phyloP scores from a whole-genome alignment of 1,140 invertebrate genomes.

The Heliconius eleuchia region DNA sequence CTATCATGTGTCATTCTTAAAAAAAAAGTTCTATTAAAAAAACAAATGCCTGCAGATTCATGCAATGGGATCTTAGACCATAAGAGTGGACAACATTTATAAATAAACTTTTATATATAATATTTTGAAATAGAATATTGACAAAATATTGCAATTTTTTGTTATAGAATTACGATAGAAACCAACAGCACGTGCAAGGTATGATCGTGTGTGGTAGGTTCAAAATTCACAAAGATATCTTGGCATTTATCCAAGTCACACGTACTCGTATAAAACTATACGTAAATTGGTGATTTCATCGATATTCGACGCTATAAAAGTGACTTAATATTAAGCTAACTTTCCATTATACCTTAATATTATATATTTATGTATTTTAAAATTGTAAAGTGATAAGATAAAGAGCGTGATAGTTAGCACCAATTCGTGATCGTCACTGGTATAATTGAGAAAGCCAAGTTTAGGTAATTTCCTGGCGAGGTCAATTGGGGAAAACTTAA shows the following conservation, averaged over 20 bases:
- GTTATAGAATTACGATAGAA: slow-evolving; percentile 20
- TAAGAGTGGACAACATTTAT: too few species aligned
- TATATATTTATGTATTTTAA: background rate
- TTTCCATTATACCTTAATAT: background rate
- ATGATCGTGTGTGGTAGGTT: slow-evolving; percentile 9
- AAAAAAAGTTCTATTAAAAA: too few species aligned
- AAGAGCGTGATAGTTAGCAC: too few species aligned
- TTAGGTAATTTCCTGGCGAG: too few species aligned
- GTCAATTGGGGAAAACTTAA: too few species aligned
- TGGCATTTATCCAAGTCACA: slow-evolving; percentile 22
- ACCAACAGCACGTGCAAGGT: slow-evolving; percentile 21
- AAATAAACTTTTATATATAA: too few species aligned
- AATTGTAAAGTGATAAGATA: background rate
- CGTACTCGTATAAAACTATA: slow-evolving; percentile 29
- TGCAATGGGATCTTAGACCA: too few species aligned
- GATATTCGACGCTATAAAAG: slow-evolving; percentile 3
- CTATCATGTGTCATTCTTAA: too few species aligned
- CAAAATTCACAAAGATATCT: slow-evolving; percentile 23
- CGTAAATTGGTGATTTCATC: slow-evolving; percentile 22
- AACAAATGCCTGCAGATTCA: too few species aligned
- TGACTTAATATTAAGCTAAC: background rate
- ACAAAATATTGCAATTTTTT: background rate
- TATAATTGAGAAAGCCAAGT: too few species aligned
- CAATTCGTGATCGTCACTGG: too few species aligned
- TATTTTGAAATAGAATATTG: too few species aligned